Percentiles rank a stretch among this genome's conserved stretches.
Conservation (phyloP, 1,140 invertebrate genomes). For the Eriocheir sinensis region DNA sequence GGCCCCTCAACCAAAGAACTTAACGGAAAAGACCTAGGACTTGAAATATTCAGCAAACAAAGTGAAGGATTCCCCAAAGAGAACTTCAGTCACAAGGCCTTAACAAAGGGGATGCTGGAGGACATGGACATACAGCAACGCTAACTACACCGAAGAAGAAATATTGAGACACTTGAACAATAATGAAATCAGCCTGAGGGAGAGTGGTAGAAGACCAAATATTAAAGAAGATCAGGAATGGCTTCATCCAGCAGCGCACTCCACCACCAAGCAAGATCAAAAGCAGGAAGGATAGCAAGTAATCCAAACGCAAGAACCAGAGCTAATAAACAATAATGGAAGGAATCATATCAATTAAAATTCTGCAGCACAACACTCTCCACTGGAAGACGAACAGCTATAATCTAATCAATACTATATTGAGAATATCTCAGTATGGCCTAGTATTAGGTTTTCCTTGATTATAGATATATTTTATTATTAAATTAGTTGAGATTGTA, state of each 20-base stretch:
- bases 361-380: not conserved
- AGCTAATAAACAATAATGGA: not conserved
- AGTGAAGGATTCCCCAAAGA: not conserved
- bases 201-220: conserved; percentile 7
- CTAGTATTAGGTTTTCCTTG: too few relatives aligned
- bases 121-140: not conserved
- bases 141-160: not conserved
- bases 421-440: too few relatives aligned
- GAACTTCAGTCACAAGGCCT: not conserved
- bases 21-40: not conserved
- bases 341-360: not conserved
- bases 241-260: not conserved
- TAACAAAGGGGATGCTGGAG: not conserved
- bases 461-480: too few relatives aligned
- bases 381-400: not conserved
- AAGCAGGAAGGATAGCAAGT: too few relatives aligned
- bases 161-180: not conserved
- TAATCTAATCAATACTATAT: too few relatives aligned
- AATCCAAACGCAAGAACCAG: too few relatives aligned
- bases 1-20: not conserved
- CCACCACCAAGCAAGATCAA: too few relatives aligned
- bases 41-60: not conserved
- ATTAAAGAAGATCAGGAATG: not conserved
- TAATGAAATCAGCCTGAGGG: not conserved
- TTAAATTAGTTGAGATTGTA: too few relatives aligned